phyloP scores from a whole-genome alignment of 2,797 vertebrate species.

The Esox masquinongy region DNA sequence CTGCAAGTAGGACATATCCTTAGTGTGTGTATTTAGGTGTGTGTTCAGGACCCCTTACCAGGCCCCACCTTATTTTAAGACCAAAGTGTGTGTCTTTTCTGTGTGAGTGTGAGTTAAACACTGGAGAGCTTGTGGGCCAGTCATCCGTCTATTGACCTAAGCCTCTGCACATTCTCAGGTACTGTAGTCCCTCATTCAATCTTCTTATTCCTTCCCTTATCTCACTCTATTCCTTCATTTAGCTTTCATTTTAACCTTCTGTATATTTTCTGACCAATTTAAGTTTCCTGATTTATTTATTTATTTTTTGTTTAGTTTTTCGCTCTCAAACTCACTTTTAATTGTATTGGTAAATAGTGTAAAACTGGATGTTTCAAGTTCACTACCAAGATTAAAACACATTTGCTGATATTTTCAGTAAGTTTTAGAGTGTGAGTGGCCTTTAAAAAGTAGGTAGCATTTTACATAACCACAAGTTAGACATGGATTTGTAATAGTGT shows the following conservation, averaged over 20 bases:
- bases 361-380: too few species aligned
- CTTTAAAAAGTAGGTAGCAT: too few species aligned
- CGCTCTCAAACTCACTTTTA: too few species aligned
- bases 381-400: too few species aligned
- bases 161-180: background rate
- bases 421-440: too few species aligned
- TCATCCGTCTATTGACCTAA: constrained; percentile 29
- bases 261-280: too few species aligned
- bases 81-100: constrained; percentile 6
- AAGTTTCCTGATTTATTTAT: too few species aligned
- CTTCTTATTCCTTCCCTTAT: background rate
- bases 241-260: background rate
- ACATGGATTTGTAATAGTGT: too few species aligned
- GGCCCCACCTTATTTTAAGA: background rate
- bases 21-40: constrained; percentile 11
- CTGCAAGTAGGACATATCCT: constrained; percentile 24
- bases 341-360: too few species aligned
- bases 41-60: background rate
- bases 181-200: background rate
- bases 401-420: too few species aligned
- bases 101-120: constrained; percentile 26
- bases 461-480: too few species aligned
- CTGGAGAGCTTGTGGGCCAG: constrained; percentile 43
- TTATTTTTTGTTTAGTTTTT: too few species aligned
- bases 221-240: background rate